Conservation (phyloP, 2,113 vertebrate species). For the Aegotheles bennettii region DNA sequence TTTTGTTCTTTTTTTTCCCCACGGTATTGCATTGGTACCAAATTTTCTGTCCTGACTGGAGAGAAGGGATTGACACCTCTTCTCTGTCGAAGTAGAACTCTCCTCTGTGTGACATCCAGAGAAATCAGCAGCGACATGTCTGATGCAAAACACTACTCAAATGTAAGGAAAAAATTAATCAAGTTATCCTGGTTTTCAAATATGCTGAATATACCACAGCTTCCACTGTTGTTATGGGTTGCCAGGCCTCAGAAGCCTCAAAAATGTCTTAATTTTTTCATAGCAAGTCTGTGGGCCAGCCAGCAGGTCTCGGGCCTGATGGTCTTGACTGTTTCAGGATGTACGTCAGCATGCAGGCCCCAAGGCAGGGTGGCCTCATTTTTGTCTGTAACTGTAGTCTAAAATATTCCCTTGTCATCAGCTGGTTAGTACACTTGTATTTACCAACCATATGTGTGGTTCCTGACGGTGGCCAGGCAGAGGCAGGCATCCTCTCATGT, state of each 20-base stretch:
- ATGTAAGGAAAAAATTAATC: slow-evolving; percentile 3
- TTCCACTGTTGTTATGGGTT: background rate
- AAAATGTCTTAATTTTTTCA: slow-evolving; percentile 14
- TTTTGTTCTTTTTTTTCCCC: no score
- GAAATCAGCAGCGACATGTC: background rate
- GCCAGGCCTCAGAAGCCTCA: slow-evolving; percentile 43
- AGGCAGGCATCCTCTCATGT: background rate
- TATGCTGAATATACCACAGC: background rate
- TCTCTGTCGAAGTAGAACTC: background rate
- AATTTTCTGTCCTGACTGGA: background rate
- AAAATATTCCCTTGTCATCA: slow-evolving; percentile 13
- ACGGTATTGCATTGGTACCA: background rate
- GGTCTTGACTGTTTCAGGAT: background rate
- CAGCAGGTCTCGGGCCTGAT: background rate
- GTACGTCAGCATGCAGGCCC: background rate
- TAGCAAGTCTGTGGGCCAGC: background rate
- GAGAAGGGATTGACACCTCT: background rate
- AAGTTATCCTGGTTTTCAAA: background rate
- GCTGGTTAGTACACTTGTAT: background rate
- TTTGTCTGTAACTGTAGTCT: background rate
- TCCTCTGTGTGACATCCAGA: background rate
- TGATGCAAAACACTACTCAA: background rate
- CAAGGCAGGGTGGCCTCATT: background rate
- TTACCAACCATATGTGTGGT: background rate
- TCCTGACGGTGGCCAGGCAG: background rate